phyloP scores from a whole-genome alignment of 2,888 invertebrate genomes.

The Sesia bembeciformis region DNA sequence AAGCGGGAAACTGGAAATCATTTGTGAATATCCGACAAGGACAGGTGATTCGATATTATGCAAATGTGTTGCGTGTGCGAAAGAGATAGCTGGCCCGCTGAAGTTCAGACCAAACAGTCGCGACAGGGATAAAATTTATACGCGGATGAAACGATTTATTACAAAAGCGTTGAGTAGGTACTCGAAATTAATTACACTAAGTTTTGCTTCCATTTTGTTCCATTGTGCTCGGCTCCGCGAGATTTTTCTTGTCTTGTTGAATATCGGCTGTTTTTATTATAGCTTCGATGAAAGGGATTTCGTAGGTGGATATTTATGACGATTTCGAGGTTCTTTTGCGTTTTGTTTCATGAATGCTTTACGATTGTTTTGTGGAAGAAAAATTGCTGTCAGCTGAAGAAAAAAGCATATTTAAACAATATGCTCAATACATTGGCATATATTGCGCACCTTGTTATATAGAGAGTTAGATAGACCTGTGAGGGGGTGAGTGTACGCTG shows the following conservation, averaged over 20 bases:
- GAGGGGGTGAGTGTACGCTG: no score
- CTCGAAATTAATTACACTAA: constrained; percentile 67
- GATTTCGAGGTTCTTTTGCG: not conserved
- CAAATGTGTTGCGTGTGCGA: constrained; percentile 41
- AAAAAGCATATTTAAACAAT: no score
- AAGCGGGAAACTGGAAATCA: constrained; percentile 69
- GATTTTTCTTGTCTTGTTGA: constrained; percentile 43
- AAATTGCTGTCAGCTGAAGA: no score
- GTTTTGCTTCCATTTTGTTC: constrained; percentile 59
- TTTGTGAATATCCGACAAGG: constrained; percentile 65
- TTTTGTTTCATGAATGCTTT: not conserved
- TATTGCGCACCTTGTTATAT: no score
- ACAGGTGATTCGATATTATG: constrained; percentile 65
- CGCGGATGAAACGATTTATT: constrained; percentile 72
- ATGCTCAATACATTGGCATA: no score
- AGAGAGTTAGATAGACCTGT: no score
- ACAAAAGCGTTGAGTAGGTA: constrained; percentile 71
- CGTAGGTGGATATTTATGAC: not conserved
- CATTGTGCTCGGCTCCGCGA: constrained; percentile 13
- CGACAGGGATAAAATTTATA: constrained; percentile 57
- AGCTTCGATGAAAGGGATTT: not conserved
- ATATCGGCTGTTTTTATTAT: constrained; percentile 27
- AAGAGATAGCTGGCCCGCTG: constrained; percentile 36
- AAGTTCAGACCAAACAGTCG: constrained; percentile 36
- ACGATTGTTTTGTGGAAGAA: no score